Evolutionary conservation across 2,113 vertebrate genomes (phyloP).

Genomic region (Microcebus murinus): DNA sequence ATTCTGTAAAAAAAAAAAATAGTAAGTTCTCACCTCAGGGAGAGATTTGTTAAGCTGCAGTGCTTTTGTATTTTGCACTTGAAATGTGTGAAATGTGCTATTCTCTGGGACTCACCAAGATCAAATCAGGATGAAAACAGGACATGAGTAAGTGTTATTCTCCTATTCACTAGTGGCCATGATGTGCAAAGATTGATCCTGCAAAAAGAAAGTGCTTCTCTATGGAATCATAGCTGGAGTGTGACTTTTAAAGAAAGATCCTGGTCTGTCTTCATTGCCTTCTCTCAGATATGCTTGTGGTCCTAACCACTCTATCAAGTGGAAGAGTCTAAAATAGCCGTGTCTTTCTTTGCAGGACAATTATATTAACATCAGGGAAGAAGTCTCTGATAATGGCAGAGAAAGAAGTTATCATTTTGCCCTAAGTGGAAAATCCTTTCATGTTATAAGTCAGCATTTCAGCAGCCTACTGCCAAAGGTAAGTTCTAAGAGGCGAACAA

Average conservation of each 20-base stretch:
- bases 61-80: constrained; percentile 62
- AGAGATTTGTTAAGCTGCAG: constrained; percentile 43
- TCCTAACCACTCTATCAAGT: background rate
- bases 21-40: constrained; percentile 31
- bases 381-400: constrained; percentile 16
- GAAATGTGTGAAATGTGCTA: constrained; percentile 58
- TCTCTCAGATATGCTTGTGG: background rate
- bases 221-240: background rate
- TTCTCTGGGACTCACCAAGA: constrained; percentile 28
- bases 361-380: constrained; percentile 64
- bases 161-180: background rate
- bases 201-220: constrained; percentile 21
- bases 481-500: constrained; percentile 25
- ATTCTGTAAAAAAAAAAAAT: constrained; percentile 45
- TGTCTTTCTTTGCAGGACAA: constrained; percentile 78
- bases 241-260: constrained; percentile 17
- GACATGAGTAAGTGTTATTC: constrained; percentile 18
- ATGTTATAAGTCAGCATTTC: constrained; percentile 84
- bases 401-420: constrained; percentile 86
- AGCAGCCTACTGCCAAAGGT: constrained; percentile 86
- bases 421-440: constrained; percentile 86
- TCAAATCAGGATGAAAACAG: constrained; percentile 47
- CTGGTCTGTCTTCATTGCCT: background rate
- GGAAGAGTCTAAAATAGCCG: background rate
- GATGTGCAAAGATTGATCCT: background rate